Percentiles rank a stretch among this genome's conserved stretches.
phyloP scores from a whole-genome alignment of 2,113 vertebrate genomes.

The Chitala chitala region DNA sequence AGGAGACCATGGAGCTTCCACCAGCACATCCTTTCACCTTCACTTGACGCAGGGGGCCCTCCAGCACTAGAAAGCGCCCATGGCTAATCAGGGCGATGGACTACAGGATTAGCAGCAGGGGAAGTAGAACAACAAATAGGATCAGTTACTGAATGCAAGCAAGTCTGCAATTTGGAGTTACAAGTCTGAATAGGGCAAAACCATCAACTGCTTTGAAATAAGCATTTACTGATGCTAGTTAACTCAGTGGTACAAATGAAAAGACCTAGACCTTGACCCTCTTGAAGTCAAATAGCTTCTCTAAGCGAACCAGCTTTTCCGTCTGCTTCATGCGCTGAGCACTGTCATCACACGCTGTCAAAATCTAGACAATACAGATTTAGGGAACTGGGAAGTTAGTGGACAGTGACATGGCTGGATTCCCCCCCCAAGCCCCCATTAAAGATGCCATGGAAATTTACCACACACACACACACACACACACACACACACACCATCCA shows the following conservation, averaged over 20 bases:
- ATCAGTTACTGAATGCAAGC: background rate
- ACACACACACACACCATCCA: background rate
- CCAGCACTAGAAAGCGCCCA: constrained; percentile 56
- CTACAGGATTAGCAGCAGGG: too few relatives aligned
- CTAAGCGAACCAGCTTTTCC: constrained; percentile 63
- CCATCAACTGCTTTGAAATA: too few relatives aligned
- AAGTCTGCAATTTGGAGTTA: background rate
- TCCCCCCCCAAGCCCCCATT: too few relatives aligned
- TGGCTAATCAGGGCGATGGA: constrained; percentile 58
- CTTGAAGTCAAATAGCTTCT: constrained; percentile 60
- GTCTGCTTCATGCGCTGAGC: constrained; percentile 61
- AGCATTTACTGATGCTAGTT: background rate
- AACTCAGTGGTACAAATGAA: background rate
- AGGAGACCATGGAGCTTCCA: constrained; percentile 37
- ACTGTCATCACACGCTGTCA: constrained; percentile 51
- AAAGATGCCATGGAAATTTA: background rate
- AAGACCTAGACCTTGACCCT: constrained; percentile 70
- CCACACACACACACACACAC: background rate
- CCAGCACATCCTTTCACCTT: constrained; percentile 28
- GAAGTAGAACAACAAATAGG: background rate
- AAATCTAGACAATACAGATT: constrained; percentile 49
- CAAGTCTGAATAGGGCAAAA: background rate
- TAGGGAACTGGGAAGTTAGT: background rate
- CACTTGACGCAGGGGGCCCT: constrained; percentile 58
- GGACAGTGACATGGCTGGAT: background rate